Conservation (phyloP, 2,113 vertebrate species). For the Alligator mississippiensis region DNA sequence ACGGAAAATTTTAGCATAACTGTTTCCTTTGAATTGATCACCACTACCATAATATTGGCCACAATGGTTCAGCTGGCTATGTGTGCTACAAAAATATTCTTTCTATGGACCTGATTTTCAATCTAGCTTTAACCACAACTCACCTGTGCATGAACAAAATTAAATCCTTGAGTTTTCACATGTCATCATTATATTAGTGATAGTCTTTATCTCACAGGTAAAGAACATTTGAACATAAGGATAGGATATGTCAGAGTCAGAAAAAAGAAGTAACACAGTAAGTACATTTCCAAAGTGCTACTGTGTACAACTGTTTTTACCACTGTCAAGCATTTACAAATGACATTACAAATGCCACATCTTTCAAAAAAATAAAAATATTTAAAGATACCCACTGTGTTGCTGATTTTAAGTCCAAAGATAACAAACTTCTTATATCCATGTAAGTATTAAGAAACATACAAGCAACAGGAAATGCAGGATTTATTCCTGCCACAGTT, state of each 20-base stretch:
- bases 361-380: slow-evolving; percentile 43
- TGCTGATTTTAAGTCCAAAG: slow-evolving; percentile 46
- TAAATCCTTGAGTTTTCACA: slow-evolving; percentile 20
- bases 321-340: slow-evolving; percentile 5
- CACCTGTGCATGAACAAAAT: background rate
- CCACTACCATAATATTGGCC: background rate
- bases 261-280: background rate
- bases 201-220: background rate
- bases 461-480: slow-evolving; percentile 11
- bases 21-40: slow-evolving; percentile 37
- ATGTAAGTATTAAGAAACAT: slow-evolving; percentile 4
- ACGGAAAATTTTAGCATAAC: slow-evolving; percentile 25
- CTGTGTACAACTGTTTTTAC: background rate
- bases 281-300: background rate
- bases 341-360: background rate
- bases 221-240: slow-evolving; percentile 1
- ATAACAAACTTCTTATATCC: slow-evolving; percentile 34
- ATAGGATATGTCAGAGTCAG: background rate
- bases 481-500: slow-evolving; percentile 22
- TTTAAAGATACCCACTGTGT: slow-evolving; percentile 35
- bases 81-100: background rate
- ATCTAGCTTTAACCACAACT: background rate
- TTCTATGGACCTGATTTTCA: slow-evolving; percentile 16
- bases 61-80: slow-evolving; percentile 19
- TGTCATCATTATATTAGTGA: slow-evolving; percentile 28